Base-by-base conservation (phyloP, 2,113 vertebrate species). In the Dasyornis broadbenti region DNA sequence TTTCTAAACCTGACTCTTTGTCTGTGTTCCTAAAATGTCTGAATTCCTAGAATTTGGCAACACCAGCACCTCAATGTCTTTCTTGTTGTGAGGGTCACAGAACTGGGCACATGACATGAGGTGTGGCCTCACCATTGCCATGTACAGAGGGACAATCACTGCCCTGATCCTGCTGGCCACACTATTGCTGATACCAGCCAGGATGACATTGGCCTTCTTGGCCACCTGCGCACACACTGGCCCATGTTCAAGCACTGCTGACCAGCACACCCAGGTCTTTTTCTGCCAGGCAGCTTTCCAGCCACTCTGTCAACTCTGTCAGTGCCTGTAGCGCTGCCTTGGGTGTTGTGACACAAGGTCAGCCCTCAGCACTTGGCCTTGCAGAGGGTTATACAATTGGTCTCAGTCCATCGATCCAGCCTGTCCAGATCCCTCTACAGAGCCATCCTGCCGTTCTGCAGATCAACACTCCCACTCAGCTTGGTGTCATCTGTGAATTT, bases 381-480 rank as follows among this genome's bases (percentile, higher is more conserved):
- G 10, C 33, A 45, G 52, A 20, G n/a, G 8, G 11, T 52, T 52
- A 44, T 0, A 1, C 22, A 57, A 9, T 1, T 50, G 4, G 22
- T 31, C 18, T 72, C 5, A 10, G 18, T 30, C 26, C 21, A 37
- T 50, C 2, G 1, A 44, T 65, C 12, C 44, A 45, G 52, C 12
- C 33, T 50, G 8, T 52, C 44, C 37, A n/a, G 8, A 39, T 39
- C 37, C 13, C 27, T 52, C 52, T 66, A 10, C 39, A 52, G 27
- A 52, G 23, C 23, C 15, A 65, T 81, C 15, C 37, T 65, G 42
- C 22, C 27, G 42, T 76, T 13, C 27, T 33, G 18, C 49, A 57
- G 22, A 50, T 44, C 44, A 81, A 50, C 12, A 57, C 5, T 50
- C 15, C 14, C 15, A 23, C 21, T 19, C 27, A 72, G 1, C 7